phyloP scores from a whole-genome alignment of 2,113 vertebrate species.

The Nerophis ophidion region DNA sequence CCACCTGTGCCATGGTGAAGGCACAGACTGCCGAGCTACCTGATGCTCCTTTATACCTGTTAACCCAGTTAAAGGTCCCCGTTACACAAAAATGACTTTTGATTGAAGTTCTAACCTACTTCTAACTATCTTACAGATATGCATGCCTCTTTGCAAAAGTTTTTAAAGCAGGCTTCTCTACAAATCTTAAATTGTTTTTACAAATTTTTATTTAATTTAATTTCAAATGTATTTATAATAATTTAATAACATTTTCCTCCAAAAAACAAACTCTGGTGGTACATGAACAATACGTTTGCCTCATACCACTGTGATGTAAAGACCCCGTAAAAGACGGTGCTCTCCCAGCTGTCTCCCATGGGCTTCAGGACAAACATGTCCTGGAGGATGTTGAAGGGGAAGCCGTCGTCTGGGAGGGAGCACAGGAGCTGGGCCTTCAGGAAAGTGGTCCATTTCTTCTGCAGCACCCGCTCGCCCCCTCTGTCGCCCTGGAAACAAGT shows the following conservation, averaged over 20 bases:
- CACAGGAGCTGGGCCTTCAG: slow-evolving; percentile 93
- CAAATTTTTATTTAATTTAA: no score
- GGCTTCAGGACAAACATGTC: slow-evolving; percentile 91
- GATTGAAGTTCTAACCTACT: no score
- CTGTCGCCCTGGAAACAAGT: slow-evolving; percentile 78
- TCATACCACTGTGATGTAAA: slow-evolving; percentile 95
- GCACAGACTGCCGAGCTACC: slow-evolving; percentile 89
- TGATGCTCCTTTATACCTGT: slow-evolving; percentile 82
- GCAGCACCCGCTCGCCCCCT: slow-evolving; percentile 89
- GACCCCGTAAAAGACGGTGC: slow-evolving; percentile 88
- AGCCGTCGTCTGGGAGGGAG: slow-evolving; percentile 84
- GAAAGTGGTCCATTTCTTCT: slow-evolving; percentile 97
- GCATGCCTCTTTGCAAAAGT: no score
- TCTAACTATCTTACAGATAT: no score
- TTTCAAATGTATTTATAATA: no score
- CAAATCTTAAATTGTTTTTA: no score
- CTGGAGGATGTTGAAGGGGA: slow-evolving; percentile 95
- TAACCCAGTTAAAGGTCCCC: accelerated
- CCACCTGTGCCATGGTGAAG: slow-evolving; percentile 86
- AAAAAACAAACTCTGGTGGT: no score
- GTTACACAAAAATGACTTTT: no score
- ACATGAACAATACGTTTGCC: neutral
- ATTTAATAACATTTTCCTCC: no score
- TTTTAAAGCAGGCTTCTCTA: no score
- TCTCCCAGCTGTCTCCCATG: slow-evolving; percentile 76